Percentiles rank a stretch among this genome's conserved stretches.
These are phyloP conservation scores for Drosophila mulleri DNA, from an alignment of 2,888 invertebrate genomes.

Conservation along the genomic window DNA sequence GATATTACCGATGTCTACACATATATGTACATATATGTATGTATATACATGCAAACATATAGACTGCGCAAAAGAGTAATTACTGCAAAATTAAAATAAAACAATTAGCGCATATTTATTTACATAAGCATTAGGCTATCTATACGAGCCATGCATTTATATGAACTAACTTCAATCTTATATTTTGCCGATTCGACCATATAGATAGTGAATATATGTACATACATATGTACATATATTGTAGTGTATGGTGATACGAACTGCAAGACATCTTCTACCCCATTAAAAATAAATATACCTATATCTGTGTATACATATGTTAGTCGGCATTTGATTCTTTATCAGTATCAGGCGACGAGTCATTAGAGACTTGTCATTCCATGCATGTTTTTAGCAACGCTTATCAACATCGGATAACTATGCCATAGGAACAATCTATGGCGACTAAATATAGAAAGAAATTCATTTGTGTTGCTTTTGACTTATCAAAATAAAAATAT, in stretches of 20 bases:
- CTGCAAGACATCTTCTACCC: constrained; percentile 3
- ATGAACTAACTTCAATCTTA: not conserved
- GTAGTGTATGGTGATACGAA: not conserved
- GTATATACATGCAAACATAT: not conserved
- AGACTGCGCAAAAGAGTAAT: constrained; percentile 3
- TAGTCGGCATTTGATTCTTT: not conserved
- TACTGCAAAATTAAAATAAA: not conserved
- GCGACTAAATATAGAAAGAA: not conserved
- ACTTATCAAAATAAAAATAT: constrained; percentile 3
- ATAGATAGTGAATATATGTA: constrained; percentile 1
- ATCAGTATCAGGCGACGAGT: constrained; percentile 3
- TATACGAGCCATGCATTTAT: not conserved
- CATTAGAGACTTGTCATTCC: constrained; percentile 2
- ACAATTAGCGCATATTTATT: constrained; percentile 5
- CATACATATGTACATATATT: not conserved
- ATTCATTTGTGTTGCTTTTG: not conserved
- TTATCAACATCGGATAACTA: constrained; percentile 12
- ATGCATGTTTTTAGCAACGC: not conserved
- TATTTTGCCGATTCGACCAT: not conserved
- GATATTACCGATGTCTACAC: not conserved
- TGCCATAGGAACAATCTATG: constrained; percentile 10
- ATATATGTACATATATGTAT: not conserved
- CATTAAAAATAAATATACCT: not conserved
- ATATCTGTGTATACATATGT: not conserved
- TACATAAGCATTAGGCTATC: not conserved